phyloP scores from a whole-genome alignment of 2,888 invertebrate genomes.

The Melinaea menophilus region DNA sequence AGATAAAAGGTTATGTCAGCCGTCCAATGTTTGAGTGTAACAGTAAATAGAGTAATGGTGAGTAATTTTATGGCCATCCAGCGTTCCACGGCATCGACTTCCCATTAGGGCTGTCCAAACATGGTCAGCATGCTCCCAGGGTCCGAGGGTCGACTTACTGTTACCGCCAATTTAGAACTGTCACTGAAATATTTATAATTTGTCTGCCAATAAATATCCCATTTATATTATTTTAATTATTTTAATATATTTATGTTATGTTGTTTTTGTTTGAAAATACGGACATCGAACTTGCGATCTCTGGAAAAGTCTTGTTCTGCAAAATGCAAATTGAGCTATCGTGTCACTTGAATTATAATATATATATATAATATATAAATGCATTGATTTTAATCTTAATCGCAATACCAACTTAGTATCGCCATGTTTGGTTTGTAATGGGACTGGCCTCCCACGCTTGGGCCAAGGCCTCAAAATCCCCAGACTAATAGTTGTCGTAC shows the following conservation, averaged over 20 bases:
- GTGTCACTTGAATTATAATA: too few species aligned
- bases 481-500: not conserved
- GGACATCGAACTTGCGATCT: not conserved
- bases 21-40: slow-evolving; percentile 9
- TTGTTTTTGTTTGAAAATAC: not conserved
- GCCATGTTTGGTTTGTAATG: slow-evolving; percentile 30
- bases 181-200: not conserved
- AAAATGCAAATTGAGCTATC: too few species aligned
- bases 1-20: not conserved
- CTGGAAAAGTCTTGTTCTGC: too few species aligned
- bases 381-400: slow-evolving; percentile 31
- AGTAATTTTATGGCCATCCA: slow-evolving; percentile 26
- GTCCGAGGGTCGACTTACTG: slow-evolving; percentile 20
- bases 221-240: too few species aligned
- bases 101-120: slow-evolving; percentile 26
- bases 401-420: slow-evolving; percentile 22
- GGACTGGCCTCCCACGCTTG: slow-evolving; percentile 33
- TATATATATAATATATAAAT: slow-evolving; percentile 19
- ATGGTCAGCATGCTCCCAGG: slow-evolving; percentile 6
- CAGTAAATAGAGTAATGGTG: slow-evolving; percentile 18
- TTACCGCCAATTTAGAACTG: not conserved
- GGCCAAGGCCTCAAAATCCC: slow-evolving; percentile 23
- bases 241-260: not conserved
- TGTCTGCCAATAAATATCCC: not conserved
- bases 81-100: slow-evolving; percentile 20